Percentiles rank a stretch among this genome's conserved stretches.
These are phyloP conservation scores for Chymomyza procnemis DNA, from an alignment of 2,888 invertebrate species.

Conservation along the genomic window DNA sequence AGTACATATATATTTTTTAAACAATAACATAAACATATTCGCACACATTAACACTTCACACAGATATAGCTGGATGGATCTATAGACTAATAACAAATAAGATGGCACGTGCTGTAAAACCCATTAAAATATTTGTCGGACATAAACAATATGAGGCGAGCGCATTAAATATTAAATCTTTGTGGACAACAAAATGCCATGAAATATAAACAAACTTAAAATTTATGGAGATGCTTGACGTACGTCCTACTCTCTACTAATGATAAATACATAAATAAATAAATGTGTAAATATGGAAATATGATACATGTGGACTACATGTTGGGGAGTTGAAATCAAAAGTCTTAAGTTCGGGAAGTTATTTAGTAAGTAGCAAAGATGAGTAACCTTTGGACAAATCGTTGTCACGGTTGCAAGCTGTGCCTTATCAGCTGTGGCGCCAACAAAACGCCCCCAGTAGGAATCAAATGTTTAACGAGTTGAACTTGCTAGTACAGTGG, in stretches of 20 bases:
- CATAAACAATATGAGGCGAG: constrained; percentile 14
- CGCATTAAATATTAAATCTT: constrained; percentile 61
- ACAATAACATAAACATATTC: constrained; percentile 30
- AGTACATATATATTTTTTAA: constrained; percentile 8
- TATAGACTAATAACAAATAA: constrained; percentile 29
- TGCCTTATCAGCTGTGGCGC: background rate
- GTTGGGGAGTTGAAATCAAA: too few relatives aligned
- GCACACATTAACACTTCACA: constrained; percentile 7
- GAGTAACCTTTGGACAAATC: background rate
- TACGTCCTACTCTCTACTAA: background rate
- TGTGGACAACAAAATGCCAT: constrained; percentile 63
- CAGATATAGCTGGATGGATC: background rate
- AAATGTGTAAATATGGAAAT: background rate
- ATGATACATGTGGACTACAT: too few relatives aligned
- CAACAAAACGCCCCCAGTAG: background rate
- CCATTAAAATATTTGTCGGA: constrained; percentile 57
- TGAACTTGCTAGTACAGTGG: background rate
- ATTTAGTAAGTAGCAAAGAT: background rate
- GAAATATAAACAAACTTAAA: constrained; percentile 46
- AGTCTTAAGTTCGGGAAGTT: too few relatives aligned
- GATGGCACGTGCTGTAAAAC: constrained; percentile 65
- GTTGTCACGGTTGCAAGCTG: background rate
- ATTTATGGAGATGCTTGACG: background rate
- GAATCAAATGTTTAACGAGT: background rate
- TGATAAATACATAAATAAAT: background rate